Conservation (phyloP, 2,113 vertebrate species). For the Phylloscopus trochilus region DNA sequence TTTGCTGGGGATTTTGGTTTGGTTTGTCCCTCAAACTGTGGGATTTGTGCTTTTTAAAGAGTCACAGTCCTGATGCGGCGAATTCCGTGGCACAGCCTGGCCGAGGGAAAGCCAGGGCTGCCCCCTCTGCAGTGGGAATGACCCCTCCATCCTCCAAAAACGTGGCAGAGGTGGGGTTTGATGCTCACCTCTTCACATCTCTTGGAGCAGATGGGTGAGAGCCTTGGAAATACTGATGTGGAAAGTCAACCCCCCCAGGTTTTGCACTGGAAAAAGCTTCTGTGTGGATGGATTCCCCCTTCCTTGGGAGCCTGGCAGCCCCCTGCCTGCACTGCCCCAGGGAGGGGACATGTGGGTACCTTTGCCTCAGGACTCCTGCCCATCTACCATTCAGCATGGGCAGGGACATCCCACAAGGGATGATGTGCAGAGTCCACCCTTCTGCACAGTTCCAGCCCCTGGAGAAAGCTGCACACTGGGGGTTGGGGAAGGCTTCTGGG, state of each 20-base stretch:
- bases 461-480: not conserved
- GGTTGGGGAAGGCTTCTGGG: not conserved
- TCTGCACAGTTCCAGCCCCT: not conserved
- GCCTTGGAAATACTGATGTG: not conserved
- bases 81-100: not conserved
- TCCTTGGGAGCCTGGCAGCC: not conserved
- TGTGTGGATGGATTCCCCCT: not conserved
- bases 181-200: accelerated
- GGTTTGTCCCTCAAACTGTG: not conserved
- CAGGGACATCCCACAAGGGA: not conserved
- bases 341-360: not conserved
- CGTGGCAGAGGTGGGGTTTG: accelerated
- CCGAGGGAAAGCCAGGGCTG: accelerated
- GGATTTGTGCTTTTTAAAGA: not conserved
- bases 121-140: not conserved
- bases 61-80: accelerated
- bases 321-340: not conserved
- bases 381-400: accelerated
- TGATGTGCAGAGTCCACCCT: no score
- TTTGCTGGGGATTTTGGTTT: not conserved
- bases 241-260: not conserved
- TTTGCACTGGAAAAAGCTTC: not conserved
- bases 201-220: not conserved
- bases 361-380: not conserved
- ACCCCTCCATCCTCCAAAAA: not conserved